A percentile compares a stretch with the other conserved stretches of the same genome.
Evolutionary conservation across 2,888 invertebrate genomes (phyloP).

Genomic region (Andrena bucephala): DNA sequence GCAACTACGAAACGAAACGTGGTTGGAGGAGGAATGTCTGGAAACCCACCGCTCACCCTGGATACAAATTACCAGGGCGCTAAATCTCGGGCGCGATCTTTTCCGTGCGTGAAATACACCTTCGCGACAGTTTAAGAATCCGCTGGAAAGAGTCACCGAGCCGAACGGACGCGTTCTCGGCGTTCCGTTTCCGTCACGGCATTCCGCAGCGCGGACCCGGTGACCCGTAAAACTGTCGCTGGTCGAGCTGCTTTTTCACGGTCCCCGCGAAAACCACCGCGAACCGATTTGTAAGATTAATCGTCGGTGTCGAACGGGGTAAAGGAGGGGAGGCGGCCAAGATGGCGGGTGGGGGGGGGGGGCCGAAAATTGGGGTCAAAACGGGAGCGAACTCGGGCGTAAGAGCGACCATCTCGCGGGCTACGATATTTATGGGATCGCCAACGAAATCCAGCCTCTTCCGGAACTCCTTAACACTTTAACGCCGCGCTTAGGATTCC

Average conservation of each 20-base stretch:
- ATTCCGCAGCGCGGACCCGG: slow-evolving; percentile 14
- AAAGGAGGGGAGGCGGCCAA: too few species aligned
- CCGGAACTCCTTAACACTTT: slow-evolving; percentile 72
- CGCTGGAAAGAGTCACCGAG: not conserved
- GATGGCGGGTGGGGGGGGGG: not conserved
- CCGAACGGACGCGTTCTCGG: not conserved
- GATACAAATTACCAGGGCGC: slow-evolving; percentile 20
- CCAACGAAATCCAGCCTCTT: slow-evolving; percentile 64
- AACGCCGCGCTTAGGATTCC: slow-evolving; percentile 70
- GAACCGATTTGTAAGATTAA: slow-evolving; percentile 68
- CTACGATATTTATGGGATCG: slow-evolving; percentile 68
- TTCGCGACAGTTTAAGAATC: slow-evolving; percentile 18
- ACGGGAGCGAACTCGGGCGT: slow-evolving; percentile 29
- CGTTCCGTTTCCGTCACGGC: slow-evolving; percentile 1
- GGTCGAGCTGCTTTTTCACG: slow-evolving; percentile 36
- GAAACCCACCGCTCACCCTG: slow-evolving; percentile 10
- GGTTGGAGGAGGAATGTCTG: too few species aligned
- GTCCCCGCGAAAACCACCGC: slow-evolving; percentile 23
- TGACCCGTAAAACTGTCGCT: slow-evolving; percentile 57
- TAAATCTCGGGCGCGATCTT: slow-evolving; percentile 31
- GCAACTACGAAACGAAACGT: not conserved
- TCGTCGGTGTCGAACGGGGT: slow-evolving; percentile 14
- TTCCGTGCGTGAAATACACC: slow-evolving; percentile 7
- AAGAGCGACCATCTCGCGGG: slow-evolving; percentile 44
- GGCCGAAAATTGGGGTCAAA: slow-evolving; percentile 65